Base-by-base conservation (phyloP, 2,888 invertebrate species). In the Oegoconia quadripuncta region DNA sequence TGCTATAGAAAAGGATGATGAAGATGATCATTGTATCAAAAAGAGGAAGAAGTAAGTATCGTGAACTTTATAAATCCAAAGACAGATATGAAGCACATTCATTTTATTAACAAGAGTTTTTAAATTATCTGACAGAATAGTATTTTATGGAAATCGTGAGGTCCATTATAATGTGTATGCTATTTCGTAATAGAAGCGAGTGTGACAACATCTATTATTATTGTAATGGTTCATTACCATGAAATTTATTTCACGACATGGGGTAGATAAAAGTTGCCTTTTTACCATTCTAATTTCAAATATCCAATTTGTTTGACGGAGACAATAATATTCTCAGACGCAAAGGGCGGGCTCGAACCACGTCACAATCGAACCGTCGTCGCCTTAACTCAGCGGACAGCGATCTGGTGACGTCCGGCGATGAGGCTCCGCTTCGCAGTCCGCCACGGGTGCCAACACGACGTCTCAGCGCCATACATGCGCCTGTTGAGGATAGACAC, bases 331-430 rank as follows among this genome's bases (percentile, higher is more conserved):
- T 6, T 25, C 34, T 15, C 51, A 88, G 91, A 51, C 88, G 92
- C 41, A 92, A 92, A 65, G 92, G 93, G 0, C 86, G 93, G 6
- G 90, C 92, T 0, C 82, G 92, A 18, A 92, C 92, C 0, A 89
- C 90, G 1, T 92, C 91, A 17, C 89, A 90, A 20, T 88, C 88
- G 14, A 78, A 87, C 42, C 88, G 94, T 34, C 91, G 92, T 17
- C 89, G 94, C 8, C 74, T 93, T 15, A 93, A 93, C 70, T 94
- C 94, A 0, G 93, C 93, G 0, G 94, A 95, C 64, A 93, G 93
- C 1, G 93, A 94, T 55, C 74, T 92, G 56, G 83, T 91, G 9
- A 93, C 94, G 4, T 93, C 94, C 0, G 92, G 91, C 1, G 95
- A 96, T 59, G 94, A 94, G 50, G 88, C 88, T 1, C 29, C 29